phyloP scores from a whole-genome alignment of 1,140 invertebrate genomes.

The Gryllus bimaculatus region DNA sequence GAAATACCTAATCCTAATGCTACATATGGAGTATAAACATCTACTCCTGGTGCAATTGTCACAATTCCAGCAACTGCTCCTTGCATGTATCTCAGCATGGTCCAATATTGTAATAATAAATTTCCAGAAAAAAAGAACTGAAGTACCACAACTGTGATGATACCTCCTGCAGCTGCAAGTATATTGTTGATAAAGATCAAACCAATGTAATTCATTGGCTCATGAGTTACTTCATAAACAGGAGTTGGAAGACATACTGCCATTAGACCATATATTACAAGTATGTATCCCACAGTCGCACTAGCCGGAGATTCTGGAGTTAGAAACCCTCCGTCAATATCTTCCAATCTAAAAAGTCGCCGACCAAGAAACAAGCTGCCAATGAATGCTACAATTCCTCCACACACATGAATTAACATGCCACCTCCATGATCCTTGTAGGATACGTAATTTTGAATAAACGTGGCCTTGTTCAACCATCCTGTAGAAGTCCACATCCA shows the following conservation, averaged over 20 bases:
- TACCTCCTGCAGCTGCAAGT: not conserved
- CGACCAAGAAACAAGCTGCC: not conserved
- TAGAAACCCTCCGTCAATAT: conserved; percentile 9
- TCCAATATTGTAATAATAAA: not conserved
- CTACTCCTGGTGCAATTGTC: not conserved
- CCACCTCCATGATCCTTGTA: conserved; percentile 14
- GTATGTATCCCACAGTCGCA: conserved; percentile 5
- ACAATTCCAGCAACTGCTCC: conserved; percentile 8
- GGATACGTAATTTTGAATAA: not conserved
- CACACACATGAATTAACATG: not conserved
- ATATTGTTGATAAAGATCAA: not conserved
- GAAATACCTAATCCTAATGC: not conserved
- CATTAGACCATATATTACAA: conserved; percentile 11
- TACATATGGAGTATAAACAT: not conserved
- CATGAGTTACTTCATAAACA: not conserved
- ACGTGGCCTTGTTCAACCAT: not conserved
- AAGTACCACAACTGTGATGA: not conserved
- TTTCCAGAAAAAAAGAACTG: not conserved
- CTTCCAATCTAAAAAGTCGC: not conserved
- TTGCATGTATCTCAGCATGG: not conserved
- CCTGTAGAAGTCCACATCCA: conserved; percentile 7
- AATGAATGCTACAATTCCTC: conserved; percentile 7
- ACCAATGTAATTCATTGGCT: not conserved
- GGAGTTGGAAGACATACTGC: not conserved
- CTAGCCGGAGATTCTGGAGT: conserved; percentile 11